Percentiles rank a stretch among this genome's conserved stretches.
These are phyloP conservation scores for Pristis pectinata DNA, from an alignment of 2,797 vertebrate species.

Conservation along the genomic window DNA sequence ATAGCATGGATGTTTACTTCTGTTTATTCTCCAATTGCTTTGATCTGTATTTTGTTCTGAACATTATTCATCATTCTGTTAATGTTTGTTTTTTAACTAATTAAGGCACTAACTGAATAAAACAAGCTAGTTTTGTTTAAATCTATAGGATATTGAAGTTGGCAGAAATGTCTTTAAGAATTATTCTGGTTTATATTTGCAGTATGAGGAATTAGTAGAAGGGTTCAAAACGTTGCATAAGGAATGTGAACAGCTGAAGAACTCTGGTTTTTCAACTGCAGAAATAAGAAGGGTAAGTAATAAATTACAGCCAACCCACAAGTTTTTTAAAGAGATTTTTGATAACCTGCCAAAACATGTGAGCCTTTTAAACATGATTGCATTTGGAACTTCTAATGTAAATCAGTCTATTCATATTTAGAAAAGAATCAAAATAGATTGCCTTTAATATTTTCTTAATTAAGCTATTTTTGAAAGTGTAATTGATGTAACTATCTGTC, in stretches of 20 bases:
- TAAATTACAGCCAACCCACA: constrained; percentile 4
- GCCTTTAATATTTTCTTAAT: neutral
- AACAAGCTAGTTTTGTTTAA: neutral
- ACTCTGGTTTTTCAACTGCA: constrained; percentile 84
- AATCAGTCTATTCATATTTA: neutral
- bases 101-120: neutral
- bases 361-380: neutral
- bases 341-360: neutral
- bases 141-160: neutral
- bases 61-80: too few relatives aligned
- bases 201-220: constrained; percentile 96
- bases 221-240: constrained; percentile 90
- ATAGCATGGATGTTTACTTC: neutral
- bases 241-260: constrained; percentile 87
- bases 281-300: constrained; percentile 86
- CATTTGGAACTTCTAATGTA: neutral
- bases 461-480: neutral
- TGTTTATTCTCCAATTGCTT: neutral
- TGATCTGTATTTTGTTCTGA: too few relatives aligned
- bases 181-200: constrained; percentile 44
- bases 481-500: neutral
- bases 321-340: neutral
- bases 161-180: constrained; percentile 5
- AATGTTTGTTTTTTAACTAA: neutral
- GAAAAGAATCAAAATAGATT: neutral